phyloP scores from a whole-genome alignment of 2,888 invertebrate genomes.

The Catocala fraxini region DNA sequence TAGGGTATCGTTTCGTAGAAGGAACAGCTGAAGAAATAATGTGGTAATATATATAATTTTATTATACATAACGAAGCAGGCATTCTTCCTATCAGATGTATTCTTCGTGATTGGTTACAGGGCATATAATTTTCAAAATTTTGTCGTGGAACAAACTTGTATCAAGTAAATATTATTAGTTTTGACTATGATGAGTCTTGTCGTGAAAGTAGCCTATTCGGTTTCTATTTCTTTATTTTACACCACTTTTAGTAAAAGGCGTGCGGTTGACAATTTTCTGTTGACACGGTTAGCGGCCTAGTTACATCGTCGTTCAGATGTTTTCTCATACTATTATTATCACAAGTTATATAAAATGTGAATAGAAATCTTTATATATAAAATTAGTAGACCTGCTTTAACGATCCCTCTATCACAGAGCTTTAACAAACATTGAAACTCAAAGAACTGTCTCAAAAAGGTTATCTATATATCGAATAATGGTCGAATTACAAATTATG shows the following conservation, averaged over 20 bases:
- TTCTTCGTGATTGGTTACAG: background rate
- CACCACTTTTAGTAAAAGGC: background rate
- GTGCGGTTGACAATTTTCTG: background rate
- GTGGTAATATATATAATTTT: background rate
- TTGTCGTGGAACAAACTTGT: background rate
- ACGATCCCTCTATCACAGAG: no score
- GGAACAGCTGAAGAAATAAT: background rate
- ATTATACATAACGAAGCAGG: background rate
- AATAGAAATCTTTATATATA: no score
- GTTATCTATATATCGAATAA: no score
- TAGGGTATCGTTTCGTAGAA: background rate
- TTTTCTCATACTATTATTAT: conserved; percentile 1
- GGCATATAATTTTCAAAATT: background rate
- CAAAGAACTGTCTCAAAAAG: no score
- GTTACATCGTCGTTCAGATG: background rate
- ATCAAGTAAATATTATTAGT: background rate
- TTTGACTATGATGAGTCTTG: background rate
- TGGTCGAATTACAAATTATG: background rate
- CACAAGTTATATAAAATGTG: no score
- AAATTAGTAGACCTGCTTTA: no score
- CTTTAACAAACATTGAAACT: no score
- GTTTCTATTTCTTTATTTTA: background rate
- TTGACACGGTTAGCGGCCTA: background rate
- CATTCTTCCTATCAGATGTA: background rate
- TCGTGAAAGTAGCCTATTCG: background rate